phyloP scores from a whole-genome alignment of 2,113 vertebrate genomes.

The Pseudolaguvia tuberculata region DNA sequence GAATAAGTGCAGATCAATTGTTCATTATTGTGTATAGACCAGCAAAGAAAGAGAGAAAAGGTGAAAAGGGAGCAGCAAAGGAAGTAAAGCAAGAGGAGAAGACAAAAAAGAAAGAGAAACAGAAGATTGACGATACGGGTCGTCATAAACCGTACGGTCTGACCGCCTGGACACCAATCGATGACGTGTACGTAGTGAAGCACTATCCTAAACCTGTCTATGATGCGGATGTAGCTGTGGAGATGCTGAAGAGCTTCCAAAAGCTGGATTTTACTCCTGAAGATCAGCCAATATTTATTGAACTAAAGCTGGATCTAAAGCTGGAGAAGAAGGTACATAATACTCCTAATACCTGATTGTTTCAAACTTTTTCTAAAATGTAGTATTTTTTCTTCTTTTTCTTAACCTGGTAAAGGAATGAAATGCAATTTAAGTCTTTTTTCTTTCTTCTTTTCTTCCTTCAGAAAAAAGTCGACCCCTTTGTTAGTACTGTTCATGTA shows the following conservation, averaged over 20 bases:
- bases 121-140: slow-evolving; percentile 54
- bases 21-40: slow-evolving; percentile 51
- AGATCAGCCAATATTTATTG: slow-evolving; percentile 73
- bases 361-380: too few species aligned
- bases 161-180: slow-evolving; percentile 67
- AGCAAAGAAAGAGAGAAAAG: slow-evolving; percentile 48
- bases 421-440: neutral
- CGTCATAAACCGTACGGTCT: slow-evolving; percentile 65
- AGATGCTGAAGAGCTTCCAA: slow-evolving; percentile 82
- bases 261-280: slow-evolving; percentile 76
- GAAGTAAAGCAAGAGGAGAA: slow-evolving; percentile 35
- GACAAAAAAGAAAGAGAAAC: slow-evolving; percentile 56
- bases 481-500: slow-evolving; percentile 72
- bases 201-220: slow-evolving; percentile 68
- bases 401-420: too few species aligned
- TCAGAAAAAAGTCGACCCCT: slow-evolving; percentile 83
- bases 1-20: too few species aligned
- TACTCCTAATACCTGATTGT: too few species aligned
- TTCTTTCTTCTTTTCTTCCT: neutral
- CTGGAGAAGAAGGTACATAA: slow-evolving; percentile 83
- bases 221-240: slow-evolving; percentile 62
- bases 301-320: slow-evolving; percentile 79
- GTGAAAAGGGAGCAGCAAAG: slow-evolving; percentile 50
- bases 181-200: slow-evolving; percentile 81
- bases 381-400: neutral